phyloP scores from a whole-genome alignment of 2,113 vertebrate species.

The Trematocara variabile region DNA sequence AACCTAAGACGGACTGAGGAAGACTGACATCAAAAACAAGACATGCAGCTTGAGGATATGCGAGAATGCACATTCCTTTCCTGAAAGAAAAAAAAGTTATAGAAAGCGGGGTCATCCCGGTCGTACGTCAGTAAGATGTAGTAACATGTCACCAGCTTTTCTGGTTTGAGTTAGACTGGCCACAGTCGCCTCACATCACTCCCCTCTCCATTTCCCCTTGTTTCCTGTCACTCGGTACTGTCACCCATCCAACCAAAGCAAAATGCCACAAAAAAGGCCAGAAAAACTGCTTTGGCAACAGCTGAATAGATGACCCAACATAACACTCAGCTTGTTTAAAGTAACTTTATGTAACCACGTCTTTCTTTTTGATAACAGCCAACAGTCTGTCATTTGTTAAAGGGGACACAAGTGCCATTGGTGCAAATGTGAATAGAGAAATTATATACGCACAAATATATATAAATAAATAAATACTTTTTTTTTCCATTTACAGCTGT shows the following conservation, averaged over 20 bases:
- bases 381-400: background rate
- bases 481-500: background rate
- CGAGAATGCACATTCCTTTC: background rate
- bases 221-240: background rate
- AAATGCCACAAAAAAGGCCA: background rate
- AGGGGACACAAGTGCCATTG: background rate
- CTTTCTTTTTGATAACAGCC: background rate
- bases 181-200: background rate
- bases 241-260: conserved; percentile 1
- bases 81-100: background rate
- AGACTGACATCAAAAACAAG: no score
- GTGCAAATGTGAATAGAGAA: background rate
- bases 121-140: background rate
- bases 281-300: background rate
- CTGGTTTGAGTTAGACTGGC: background rate
- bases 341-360: background rate
- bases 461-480: background rate
- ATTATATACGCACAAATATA: background rate
- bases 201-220: background rate
- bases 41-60: no score
- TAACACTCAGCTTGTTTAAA: background rate
- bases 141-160: background rate
- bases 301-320: conserved; percentile 2
- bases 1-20: no score
- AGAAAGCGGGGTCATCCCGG: background rate